These are phyloP conservation scores for Dasyurus viverrinus DNA, from an alignment of 2,113 vertebrate species.

Conservation along the genomic window DNA sequence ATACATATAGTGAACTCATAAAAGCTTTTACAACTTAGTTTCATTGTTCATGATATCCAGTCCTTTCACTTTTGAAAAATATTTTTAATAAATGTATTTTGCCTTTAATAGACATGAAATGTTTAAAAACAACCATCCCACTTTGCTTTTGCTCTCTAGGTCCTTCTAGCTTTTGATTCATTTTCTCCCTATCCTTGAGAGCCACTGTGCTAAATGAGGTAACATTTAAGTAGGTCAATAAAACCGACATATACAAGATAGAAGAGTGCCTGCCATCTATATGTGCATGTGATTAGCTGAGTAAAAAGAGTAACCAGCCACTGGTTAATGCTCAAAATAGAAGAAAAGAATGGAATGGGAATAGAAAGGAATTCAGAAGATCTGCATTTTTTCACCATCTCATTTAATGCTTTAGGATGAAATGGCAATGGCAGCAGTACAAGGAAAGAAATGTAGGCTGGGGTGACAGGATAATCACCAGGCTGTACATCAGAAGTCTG, in stretches of 20 bases:
- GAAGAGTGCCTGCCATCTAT: constrained; percentile 36
- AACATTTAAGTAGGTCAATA: constrained; percentile 12
- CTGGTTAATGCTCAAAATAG: constrained; percentile 51
- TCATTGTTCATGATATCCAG: background rate
- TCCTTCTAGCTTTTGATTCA: constrained; percentile 17
- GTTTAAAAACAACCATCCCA: constrained; percentile 21
- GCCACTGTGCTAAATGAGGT: constrained; percentile 4
- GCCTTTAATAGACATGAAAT: constrained; percentile 24
- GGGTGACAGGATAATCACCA: constrained; percentile 54
- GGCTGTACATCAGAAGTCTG: constrained; percentile 15
- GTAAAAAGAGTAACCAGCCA: constrained; percentile 40
- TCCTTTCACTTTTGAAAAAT: constrained; percentile 41
- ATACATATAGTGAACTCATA: background rate
- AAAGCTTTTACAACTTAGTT: constrained; percentile 15
- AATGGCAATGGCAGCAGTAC: constrained; percentile 48
- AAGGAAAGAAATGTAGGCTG: constrained; percentile 38
- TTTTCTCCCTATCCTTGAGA: constrained; percentile 26
- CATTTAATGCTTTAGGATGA: constrained; percentile 64
- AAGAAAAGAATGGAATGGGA: constrained; percentile 18
- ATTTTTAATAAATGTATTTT: constrained; percentile 26
- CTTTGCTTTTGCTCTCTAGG: background rate
- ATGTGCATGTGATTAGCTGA: constrained; percentile 15
- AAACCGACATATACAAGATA: background rate
- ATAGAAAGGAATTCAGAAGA: constrained; percentile 36
- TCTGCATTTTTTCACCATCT: constrained; percentile 49